Conservation (phyloP, 2,797 vertebrate species). For the Hoplostethus mediterraneus region DNA sequence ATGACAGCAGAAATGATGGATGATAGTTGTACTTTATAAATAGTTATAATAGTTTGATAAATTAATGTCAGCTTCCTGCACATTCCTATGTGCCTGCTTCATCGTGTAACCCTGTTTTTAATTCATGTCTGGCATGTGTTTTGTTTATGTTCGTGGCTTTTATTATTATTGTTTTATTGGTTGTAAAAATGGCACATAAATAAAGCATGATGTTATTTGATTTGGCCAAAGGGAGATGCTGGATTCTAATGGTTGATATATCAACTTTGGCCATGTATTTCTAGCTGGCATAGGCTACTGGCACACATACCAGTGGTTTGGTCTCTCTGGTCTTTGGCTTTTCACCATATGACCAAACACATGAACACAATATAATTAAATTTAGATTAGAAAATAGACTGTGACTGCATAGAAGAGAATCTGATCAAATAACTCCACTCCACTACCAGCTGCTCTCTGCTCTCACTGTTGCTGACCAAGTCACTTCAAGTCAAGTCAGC, state of each 20-base stretch:
- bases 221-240: not conserved
- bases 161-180: too few relatives aligned
- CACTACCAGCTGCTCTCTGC: constrained; percentile 55
- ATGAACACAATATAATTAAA: not conserved
- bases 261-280: not conserved
- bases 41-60: not conserved
- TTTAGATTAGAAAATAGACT: constrained; percentile 22
- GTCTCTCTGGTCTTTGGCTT: not conserved
- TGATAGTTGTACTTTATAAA: not conserved
- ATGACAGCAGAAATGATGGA: not conserved
- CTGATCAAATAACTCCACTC: constrained; percentile 45
- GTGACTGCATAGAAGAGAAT: constrained; percentile 19
- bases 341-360: not conserved
- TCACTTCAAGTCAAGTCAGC: constrained; percentile 73
- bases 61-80: not conserved
- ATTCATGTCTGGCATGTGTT: not conserved
- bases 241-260: not conserved
- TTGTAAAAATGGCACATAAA: too few relatives aligned
- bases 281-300: not conserved
- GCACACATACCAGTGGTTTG: not conserved
- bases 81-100: not conserved
- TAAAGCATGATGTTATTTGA: too few relatives aligned
- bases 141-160: too few relatives aligned
- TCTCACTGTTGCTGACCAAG: constrained; percentile 62
- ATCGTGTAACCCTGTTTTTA: not conserved